Percentiles rank a stretch among this genome's conserved stretches.
Evolutionary conservation across 1,140 invertebrate genomes (phyloP).

Genomic region (Homalodisca vitripennis): DNA sequence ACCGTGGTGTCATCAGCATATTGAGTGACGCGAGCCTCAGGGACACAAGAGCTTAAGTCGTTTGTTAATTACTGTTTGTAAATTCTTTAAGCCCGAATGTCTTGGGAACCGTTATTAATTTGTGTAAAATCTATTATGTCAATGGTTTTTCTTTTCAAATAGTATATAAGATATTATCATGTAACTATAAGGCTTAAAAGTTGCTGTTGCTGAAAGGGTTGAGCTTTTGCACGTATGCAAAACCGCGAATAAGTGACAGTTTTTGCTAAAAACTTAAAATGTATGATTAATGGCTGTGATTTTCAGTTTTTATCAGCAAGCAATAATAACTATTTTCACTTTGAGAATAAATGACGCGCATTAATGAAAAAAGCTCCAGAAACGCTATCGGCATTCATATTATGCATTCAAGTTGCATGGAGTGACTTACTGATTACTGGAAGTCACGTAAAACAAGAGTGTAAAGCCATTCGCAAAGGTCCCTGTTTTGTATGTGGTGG

Average conservation of each 20-base stretch:
- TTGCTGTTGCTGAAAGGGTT: conserved; percentile 15
- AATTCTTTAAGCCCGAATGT: no score
- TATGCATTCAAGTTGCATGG: no score
- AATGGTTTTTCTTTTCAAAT: neutral
- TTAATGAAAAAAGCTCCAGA: neutral
- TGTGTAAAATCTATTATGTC: neutral
- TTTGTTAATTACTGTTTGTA: no score
- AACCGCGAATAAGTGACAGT: neutral
- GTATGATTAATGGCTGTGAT: conserved; percentile 1
- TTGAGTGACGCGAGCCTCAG: no score
- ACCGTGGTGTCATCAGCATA: no score
- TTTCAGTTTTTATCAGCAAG: neutral
- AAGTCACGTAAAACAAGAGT: no score
- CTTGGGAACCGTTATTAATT: neutral
- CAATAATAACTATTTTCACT: neutral
- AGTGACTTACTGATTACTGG: no score
- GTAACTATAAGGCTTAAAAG: neutral
- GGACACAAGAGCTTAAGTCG: no score
- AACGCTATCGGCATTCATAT: no score
- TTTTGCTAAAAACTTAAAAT: neutral
- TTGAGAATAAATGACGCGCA: neutral
- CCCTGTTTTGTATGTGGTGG: no score
- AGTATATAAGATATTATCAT: neutral
- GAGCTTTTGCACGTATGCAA: neutral
- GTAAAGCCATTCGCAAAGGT: no score